Percentiles rank a stretch among this genome's conserved stretches.
Evolutionary conservation across 1,140 invertebrate genomes (phyloP).

Genomic region (Macrobrachium nipponense): DNA sequence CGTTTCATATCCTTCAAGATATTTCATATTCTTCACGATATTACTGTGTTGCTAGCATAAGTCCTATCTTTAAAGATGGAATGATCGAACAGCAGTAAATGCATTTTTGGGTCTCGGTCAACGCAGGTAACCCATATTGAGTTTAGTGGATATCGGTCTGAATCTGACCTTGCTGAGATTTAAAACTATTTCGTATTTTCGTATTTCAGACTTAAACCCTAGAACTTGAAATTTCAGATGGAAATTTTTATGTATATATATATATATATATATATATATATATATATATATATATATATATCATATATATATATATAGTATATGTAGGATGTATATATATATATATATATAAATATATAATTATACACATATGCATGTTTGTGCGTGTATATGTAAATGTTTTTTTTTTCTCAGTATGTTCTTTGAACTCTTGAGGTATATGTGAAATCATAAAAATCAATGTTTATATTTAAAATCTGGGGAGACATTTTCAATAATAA

Average conservation of each 20-base stretch:
- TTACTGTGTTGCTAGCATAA: too few relatives aligned
- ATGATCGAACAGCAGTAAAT: too few relatives aligned
- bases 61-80: too few relatives aligned
- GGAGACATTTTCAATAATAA: neutral
- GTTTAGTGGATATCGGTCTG: neutral
- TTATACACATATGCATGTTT: neutral
- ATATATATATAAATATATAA: conserved; percentile 5
- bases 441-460: neutral
- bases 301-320: conserved; percentile 17
- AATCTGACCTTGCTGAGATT: too few relatives aligned
- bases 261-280: conserved; percentile 15
- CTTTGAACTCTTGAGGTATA: neutral
- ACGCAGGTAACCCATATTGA: neutral
- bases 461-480: neutral
- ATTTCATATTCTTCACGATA: too few relatives aligned
- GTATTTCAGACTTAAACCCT: too few relatives aligned
- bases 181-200: too few relatives aligned
- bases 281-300: conserved; percentile 2
- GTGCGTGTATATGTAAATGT: neutral
- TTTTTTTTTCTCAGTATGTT: neutral
- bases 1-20: too few relatives aligned
- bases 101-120: neutral
- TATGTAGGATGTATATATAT: neutral
- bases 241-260: neutral
- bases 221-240: neutral